Percentiles rank a stretch among this genome's conserved stretches.
Conservation (phyloP, 2,888 invertebrate species). For the Mactromeris polynyma region DNA sequence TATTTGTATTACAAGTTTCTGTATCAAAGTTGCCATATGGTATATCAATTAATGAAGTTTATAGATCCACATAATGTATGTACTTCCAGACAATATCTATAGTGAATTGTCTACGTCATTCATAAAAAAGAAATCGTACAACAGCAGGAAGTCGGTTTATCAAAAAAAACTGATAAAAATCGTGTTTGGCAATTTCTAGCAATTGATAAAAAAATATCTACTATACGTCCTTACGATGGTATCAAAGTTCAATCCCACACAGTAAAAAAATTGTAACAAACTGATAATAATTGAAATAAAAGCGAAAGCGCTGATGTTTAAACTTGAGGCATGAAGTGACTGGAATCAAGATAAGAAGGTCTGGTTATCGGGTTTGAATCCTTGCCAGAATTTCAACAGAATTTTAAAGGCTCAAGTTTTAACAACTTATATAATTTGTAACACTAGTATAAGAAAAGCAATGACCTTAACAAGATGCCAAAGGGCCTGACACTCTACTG, state of each 20-base stretch:
- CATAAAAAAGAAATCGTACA: slow-evolving; percentile 9
- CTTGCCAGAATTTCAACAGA: slow-evolving; percentile 11
- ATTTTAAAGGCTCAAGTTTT: no score
- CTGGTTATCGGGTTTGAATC: slow-evolving; percentile 18
- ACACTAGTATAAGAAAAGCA: no score
- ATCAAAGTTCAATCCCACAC: neutral
- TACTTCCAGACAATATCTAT: neutral
- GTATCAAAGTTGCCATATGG: slow-evolving; percentile 1
- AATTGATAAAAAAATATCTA: slow-evolving; percentile 7
- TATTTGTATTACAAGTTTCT: neutral
- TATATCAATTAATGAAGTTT: neutral
- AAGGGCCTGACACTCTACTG: no score
- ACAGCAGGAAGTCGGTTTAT: neutral
- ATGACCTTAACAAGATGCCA: no score
- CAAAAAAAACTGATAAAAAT: slow-evolving; percentile 10
- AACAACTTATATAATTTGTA: no score
- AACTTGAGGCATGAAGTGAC: neutral
- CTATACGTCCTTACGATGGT: neutral
- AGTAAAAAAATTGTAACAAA: neutral
- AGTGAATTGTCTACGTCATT: slow-evolving; percentile 9
- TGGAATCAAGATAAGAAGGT: slow-evolving; percentile 29
- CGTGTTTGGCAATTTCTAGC: slow-evolving; percentile 15
- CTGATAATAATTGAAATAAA: slow-evolving; percentile 5
- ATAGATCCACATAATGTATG: neutral
- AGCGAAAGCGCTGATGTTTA: slow-evolving; percentile 13